Evolutionary conservation across 2,888 invertebrate species (phyloP), one percentile per base, ranked within the genome.

Genomic region (Unio pictorum): DNA sequence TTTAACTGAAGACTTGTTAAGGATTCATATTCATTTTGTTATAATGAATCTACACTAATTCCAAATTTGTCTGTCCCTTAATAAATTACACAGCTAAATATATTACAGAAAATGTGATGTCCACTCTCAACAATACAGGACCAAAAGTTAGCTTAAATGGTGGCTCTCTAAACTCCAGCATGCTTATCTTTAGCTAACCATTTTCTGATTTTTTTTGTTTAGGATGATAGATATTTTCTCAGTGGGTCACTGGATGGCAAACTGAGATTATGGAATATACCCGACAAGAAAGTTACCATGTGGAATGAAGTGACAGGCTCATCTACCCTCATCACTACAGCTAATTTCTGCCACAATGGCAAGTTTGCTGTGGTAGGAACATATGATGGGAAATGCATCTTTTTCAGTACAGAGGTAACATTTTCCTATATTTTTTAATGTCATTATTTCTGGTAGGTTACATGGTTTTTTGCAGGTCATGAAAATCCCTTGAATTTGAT

Each of bases 171-270:
- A 62, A 11, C 2, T 55, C 18, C 20, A 1, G 23, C 15, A 56
- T 20, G 34, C 55, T 8, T 23, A 20, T 55, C 28, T 28, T 15
- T 54, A 64, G 54, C 20, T 34, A n/a, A 55, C 20, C 20, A 17
- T 64, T 65, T 7, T 18, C 20, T 15, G 8, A 15, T 45, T 45
- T 45, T 3, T 57, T 58, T 68, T 71, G 81, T 84, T 20, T 80
- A 92, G 92, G 93, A 93, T 88, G 93, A 93, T 84, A 88, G 93
- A n/a, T 93, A 98, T 90, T 99, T 99, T 91, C 91, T 99, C 56
- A 98, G 98, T 72, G 99, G 99, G 23, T 98, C 98, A 28, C 91
- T 99, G 63, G 99, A 99, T 90, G 99, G 99, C 2, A 99, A 99
- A 91, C 92, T 99, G 65, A 92, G 99, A n/a, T 91, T 99, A 11